Base-by-base conservation (phyloP, 2,797 vertebrate species). In the Siniperca obscura region DNA sequence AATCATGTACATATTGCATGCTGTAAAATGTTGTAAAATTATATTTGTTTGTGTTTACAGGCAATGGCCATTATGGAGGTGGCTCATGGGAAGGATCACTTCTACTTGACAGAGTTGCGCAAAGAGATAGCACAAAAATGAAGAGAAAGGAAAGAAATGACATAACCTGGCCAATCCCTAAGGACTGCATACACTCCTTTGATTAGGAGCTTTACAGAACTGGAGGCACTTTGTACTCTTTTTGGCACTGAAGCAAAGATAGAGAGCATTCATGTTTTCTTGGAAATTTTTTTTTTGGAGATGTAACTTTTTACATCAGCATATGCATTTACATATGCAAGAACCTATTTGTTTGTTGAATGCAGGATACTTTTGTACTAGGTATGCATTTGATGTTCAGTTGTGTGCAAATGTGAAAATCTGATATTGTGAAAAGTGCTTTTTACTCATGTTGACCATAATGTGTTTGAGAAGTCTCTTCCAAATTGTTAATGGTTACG, bases 31-130 rank as follows among this genome's bases (percentile, higher is more conserved):
- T 5, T 30, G 13, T 60, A 25, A 50, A 74, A 56, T 12, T 52
- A 1, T 21, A 3, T 70, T 16, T 82, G n/a, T 82, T 55, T 87
- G 22, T 90, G 21, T 86, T 14, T 71, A 60, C 91, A 99, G 98
- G 98, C 97, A 46, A 90, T 97, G 64, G 95, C 95, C 67, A 98
- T 99, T 91, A 99, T 99, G 98, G 97, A 99, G 92, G 96, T 99
- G 70, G 96, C 96, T 80, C 97, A 99, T 16, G 98, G 98, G 80
- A 97, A 97, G 86, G 97, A 99, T 89, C 98, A 99, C 87, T 89
- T 92, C 17, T 99, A 98, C 89, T 81, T 99, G 87, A 93, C 89
- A 34, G 97, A 98, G 91, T 93, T 99, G 88, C 95, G 91, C 82
- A 96, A 96, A 84, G 96, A 98, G 89, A 96, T 99, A 10, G 86